Base-by-base conservation (phyloP, 2,888 invertebrate species). In the Mythimna impura region DNA sequence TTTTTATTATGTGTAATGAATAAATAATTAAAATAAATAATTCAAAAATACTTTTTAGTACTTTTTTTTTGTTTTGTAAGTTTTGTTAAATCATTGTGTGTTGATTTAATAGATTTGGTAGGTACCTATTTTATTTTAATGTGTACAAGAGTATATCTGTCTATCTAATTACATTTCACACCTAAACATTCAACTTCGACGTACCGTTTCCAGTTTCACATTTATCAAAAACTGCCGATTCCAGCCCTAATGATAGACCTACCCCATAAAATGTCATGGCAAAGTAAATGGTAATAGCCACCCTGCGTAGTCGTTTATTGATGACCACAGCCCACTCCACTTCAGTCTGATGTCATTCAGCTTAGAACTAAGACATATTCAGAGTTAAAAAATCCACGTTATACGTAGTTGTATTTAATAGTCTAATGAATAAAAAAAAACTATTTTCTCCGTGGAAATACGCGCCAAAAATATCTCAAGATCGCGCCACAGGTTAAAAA, bases 391-490 rank as follows among this genome's bases (percentile, higher is more conserved):
- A 54, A 2, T 34, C 14, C 0, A 2, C 12, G 6, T 1, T 6
- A 54, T n/a, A 63, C 52, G 57, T 20, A 8, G 3, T 30, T 30
- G 12, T 9, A n/a, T 22, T 14, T 40, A 67, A 30, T 20, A 47
- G 7, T 30, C 9, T 22, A n/a, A 50, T 14, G 2, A 69, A 61
- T 52, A 1, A 62, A 66, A 73, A 3, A 55, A 50, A n/a, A 2
- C 20, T 58, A 66, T 72, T 66, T 66, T 61, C 60, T 54, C 2
- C 40, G 2, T 10, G 34, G 47, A 62, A 43, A 80, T 73, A 50
- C 36, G 58, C 73, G 78, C 80, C 61, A 79, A 70, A 72, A 63
- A 66, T 68, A 60, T 12, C 10, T n/a, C 78, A 66, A 62, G 36
- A 61, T 58, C 55, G 34, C 1, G 17, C 61, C 58, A 79, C 58